Percentiles rank a stretch among this genome's conserved stretches.
Conservation (phyloP, 2,113 vertebrate species). For the Alethe castanea region DNA sequence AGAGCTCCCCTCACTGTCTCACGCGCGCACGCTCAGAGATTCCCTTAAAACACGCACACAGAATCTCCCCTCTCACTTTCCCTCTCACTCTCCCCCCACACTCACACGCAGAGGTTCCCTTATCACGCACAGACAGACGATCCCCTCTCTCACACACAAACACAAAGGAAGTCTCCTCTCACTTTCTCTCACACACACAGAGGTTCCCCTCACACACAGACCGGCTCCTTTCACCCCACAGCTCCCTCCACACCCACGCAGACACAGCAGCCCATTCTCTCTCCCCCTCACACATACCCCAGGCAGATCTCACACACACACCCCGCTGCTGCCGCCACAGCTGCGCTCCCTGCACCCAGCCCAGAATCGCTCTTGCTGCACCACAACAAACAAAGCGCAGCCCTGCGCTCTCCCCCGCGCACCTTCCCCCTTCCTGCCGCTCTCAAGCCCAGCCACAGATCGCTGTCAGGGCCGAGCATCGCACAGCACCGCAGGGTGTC, state of each 20-base stretch:
- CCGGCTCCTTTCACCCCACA: not conserved
- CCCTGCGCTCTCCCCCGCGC: not conserved
- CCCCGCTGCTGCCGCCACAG: not conserved
- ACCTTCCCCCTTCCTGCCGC: not conserved
- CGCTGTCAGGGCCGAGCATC: rapidly evolving
- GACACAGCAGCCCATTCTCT: not conserved
- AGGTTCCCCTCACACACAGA: too few species aligned
- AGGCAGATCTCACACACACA: not conserved
- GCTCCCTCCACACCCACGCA: not conserved
- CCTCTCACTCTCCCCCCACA: not conserved
- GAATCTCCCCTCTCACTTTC: not conserved
- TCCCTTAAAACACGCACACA: not conserved
- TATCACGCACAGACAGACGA: not conserved
- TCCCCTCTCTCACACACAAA: not conserved
- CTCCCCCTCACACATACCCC: not conserved
- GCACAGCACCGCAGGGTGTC: rapidly evolving
- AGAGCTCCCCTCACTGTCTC: not conserved
- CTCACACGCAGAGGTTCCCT: not conserved
- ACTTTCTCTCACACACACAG: not conserved
- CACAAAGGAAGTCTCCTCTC: not conserved
- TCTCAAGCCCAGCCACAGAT: rapidly evolving
- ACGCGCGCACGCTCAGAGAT: not conserved
- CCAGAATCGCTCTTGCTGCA: rapidly evolving
- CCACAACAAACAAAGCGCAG: not conserved
- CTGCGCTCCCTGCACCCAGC: not conserved